Evolutionary conservation across 2,797 vertebrate species (phyloP).

Genomic region (Ctenosaura bakeri): DNA sequence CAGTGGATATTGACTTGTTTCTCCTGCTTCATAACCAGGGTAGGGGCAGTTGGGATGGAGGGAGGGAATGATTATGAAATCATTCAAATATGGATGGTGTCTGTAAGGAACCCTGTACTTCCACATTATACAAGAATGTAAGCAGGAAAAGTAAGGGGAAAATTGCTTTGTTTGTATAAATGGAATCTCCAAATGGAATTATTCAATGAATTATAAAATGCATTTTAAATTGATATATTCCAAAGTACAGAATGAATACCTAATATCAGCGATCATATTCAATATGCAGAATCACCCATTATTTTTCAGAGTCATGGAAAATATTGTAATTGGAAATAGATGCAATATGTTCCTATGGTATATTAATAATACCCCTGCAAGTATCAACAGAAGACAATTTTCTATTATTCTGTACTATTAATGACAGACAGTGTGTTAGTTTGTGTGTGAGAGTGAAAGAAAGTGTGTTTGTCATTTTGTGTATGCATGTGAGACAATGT

Average conservation of each 20-base stretch:
- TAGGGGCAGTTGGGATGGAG: no score
- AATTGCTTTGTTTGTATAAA: neutral
- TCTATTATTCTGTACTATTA: neutral
- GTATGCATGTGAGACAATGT: neutral
- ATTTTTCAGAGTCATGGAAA: neutral
- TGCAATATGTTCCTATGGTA: neutral
- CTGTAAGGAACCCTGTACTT: neutral
- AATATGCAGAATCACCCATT: neutral
- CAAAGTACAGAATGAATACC: neutral
- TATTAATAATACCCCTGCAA: neutral
- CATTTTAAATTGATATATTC: neutral
- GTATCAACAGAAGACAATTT: neutral
- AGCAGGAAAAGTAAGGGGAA: no score
- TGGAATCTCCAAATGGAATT: neutral
- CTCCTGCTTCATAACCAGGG: no score
- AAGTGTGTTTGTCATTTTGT: neutral
- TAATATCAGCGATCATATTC: neutral
- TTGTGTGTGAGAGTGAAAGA: neutral
- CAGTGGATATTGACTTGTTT: no score
- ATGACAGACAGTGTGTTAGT: neutral
- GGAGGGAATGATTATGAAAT: no score
- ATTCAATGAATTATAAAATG: no score
- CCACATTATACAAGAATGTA: neutral
- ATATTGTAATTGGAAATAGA: neutral
- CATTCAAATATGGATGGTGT: neutral